Evolutionary conservation across 2,113 vertebrate genomes (phyloP), one percentile per base, ranked within the genome.

Genomic region (Eulemur rufifrons): DNA sequence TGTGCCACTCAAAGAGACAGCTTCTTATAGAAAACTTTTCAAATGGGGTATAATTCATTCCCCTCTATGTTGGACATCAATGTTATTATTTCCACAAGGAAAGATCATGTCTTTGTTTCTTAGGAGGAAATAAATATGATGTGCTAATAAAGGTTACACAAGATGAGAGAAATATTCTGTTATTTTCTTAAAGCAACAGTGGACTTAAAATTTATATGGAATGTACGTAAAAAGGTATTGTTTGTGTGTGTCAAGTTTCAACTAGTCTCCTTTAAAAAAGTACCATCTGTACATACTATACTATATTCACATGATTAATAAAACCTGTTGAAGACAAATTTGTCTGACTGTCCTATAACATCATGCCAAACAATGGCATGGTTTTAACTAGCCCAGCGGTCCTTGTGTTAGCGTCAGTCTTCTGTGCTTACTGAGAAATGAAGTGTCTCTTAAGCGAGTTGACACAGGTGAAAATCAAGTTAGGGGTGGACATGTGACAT

Each of bases 61-160:
- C 12, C 71, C 64, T 4, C 95, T 82, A 61, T 85, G 92, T 77
- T 93, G 52, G 82, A 11, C 66, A 27, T 94, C 42, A 9, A 0
- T 45, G n/a, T 8, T 59, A 89, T 91, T 92, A 25, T 90, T 56
- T 85, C 56, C 42, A 0, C 68, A 47, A 94, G 82, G 23, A 92
- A 82, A 56, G 47, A 73, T 93, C 93, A 71, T 91, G 77, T 77
- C 50, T 23, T 68, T 88, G 37, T 68, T 97, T 86, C 68, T 95
- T 52, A 87, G 74, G 96, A 93, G 86, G 59, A 89, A 97, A 85
- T 92, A 54, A 83, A 69, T 14, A 73, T 81, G 80, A 90, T 50
- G n/a, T 82, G 50, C 81, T 11, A 15, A 78, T 50, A 34, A 34
- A 4, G 21, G 54, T 39, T 50, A 25, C 12, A 88, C n/a, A 93